Conservation (phyloP, 2,797 vertebrate genomes). For the Valencia hispanica region DNA sequence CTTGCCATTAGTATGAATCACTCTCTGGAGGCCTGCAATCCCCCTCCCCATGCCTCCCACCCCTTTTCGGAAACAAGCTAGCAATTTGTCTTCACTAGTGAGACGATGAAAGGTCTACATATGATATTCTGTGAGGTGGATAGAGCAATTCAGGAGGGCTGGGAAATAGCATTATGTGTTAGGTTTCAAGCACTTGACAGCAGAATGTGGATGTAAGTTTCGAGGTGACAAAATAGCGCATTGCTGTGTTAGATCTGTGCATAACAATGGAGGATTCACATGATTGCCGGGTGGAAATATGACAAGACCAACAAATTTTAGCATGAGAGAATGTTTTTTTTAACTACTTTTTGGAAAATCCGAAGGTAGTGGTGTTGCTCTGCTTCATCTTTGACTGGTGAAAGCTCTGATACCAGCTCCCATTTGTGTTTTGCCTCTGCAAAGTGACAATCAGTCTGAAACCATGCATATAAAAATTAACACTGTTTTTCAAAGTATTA, state of each 20-base stretch:
- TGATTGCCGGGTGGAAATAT: slow-evolving; percentile 38
- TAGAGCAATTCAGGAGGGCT: slow-evolving; percentile 31
- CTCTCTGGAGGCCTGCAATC: slow-evolving; percentile 70
- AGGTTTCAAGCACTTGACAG: slow-evolving; percentile 49
- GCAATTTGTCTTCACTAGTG: slow-evolving; percentile 86
- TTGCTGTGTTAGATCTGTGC: slow-evolving; percentile 1
- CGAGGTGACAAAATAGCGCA: slow-evolving; percentile 21
- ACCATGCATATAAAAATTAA: slow-evolving; percentile 16
- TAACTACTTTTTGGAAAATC: slow-evolving; percentile 25
- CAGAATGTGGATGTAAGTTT: slow-evolving; percentile 24
- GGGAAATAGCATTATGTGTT: slow-evolving; percentile 32
- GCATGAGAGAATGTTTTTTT: slow-evolving; percentile 31
- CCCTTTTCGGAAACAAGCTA: slow-evolving; percentile 68
- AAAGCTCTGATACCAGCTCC: slow-evolving; percentile 19
- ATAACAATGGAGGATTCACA: slow-evolving; percentile 8
- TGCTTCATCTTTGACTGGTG: slow-evolving; percentile 27
- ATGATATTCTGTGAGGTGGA: slow-evolving; percentile 74
- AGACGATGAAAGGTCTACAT: slow-evolving; percentile 80
- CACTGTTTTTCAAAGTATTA: slow-evolving; percentile 34
- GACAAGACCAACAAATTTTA: slow-evolving; percentile 32
- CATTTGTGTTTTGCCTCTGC: slow-evolving; percentile 30
- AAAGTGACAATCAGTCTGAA: slow-evolving; percentile 43
- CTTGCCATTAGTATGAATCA: slow-evolving; percentile 84
- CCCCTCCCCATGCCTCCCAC: slow-evolving; percentile 42
- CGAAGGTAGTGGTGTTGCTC: slow-evolving; percentile 36